Evolutionary conservation across 2,888 invertebrate species (phyloP), one percentile per base, ranked within the genome.

Genomic region (Morinoia aosen): DNA sequence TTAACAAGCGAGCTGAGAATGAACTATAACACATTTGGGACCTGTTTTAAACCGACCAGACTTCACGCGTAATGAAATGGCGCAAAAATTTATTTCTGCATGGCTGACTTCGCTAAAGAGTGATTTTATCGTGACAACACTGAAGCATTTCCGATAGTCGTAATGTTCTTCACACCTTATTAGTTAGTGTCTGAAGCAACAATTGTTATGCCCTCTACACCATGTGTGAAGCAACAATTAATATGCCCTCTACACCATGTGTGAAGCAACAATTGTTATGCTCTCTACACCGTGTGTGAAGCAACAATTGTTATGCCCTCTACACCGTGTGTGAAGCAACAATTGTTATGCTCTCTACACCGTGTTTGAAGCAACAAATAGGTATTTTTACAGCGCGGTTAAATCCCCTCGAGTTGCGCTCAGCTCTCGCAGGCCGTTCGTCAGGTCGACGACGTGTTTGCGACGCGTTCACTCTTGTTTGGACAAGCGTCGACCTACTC

Each of bases 391-490:
- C 76, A 33, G 76, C 76, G 0, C 19, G 76, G 8, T 76, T 33
- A 14, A 76, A 76, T 76, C 76, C 33, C 33, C 33, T 76, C 48
- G 76, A 76, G 76, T 76, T 76, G 33, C 19, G 76, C 76, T 10
- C 25, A 2, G 76, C 25, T 19, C 76, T 76, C 76, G 76, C 25
- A 2, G 39, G 40, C 48, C 90, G 90, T 90, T 40, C 40, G 40
- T 90, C 90, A 90, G 90, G 90, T 48, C 8, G 40, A 39, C 39
- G 90, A 90, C 90, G 48, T 90, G 90, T 90, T 48, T 39, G 90
- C 90, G 90, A 90, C 90, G 90, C 90, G 90, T 48, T 90, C 90
- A 48, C 16, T 90, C 90, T 90, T 90, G 90, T 90, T 90, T 90
- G 90, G 90, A 90, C 90, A 90, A 76, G 90, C 90, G 39, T 33